phyloP scores from a whole-genome alignment of 2,797 vertebrate species.

The Spea hammondii region DNA sequence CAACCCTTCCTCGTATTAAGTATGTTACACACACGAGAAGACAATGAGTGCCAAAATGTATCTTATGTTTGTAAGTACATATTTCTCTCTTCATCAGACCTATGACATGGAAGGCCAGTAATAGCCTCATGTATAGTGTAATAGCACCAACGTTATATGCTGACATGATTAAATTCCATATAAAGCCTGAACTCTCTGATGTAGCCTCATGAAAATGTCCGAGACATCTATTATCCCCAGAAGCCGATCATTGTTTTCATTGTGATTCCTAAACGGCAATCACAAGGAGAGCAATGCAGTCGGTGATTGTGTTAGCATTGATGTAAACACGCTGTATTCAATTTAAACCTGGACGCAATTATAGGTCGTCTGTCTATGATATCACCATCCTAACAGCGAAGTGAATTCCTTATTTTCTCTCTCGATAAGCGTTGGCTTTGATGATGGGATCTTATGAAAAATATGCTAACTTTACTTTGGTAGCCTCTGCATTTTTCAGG shows the following conservation, averaged over 20 bases:
- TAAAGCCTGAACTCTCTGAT: background rate
- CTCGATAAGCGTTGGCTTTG: too few relatives aligned
- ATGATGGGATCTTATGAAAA: too few relatives aligned
- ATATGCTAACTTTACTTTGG: too few relatives aligned
- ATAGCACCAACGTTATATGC: background rate
- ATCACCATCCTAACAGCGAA: background rate
- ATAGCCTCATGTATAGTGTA: too few relatives aligned
- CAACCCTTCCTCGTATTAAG: too few relatives aligned
- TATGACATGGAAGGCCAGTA: too few relatives aligned
- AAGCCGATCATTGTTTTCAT: background rate
- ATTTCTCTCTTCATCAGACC: too few relatives aligned
- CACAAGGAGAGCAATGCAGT: conserved; percentile 11
- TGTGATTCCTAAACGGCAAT: conserved; percentile 10
- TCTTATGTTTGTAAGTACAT: too few relatives aligned
- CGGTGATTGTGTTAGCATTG: background rate
- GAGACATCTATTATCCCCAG: background rate
- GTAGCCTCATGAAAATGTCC: background rate
- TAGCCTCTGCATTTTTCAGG: too few relatives aligned
- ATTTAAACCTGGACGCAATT: background rate
- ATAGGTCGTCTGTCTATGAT: background rate
- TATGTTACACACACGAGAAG: too few relatives aligned
- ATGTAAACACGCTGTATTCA: background rate
- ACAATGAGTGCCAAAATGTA: too few relatives aligned
- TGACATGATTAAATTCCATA: conserved; percentile 3
- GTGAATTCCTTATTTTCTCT: background rate